These are phyloP conservation scores for Drosophila colorata DNA, from an alignment of 2,888 invertebrate species.

Conservation along the genomic window DNA sequence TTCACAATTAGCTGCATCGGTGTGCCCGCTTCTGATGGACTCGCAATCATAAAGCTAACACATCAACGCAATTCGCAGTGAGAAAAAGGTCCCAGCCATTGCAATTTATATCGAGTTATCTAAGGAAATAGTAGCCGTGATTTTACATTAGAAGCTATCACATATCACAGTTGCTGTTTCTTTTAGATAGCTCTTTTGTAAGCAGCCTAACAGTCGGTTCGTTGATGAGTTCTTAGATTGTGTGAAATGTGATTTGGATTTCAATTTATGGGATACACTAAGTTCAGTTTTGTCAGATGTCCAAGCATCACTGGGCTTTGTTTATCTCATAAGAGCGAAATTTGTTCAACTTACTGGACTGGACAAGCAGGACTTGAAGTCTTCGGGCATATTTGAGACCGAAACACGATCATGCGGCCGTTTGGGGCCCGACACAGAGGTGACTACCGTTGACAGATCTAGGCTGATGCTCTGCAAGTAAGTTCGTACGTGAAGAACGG, in stretches of 20 bases:
- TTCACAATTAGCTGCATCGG: conserved; percentile 60
- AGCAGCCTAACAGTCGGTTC: conserved; percentile 67
- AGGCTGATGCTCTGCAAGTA: conserved; percentile 86
- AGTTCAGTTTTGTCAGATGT: conserved; percentile 83
- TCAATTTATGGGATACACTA: conserved; percentile 85
- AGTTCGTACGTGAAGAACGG: neutral
- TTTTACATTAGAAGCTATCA: conserved; percentile 73
- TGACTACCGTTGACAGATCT: conserved; percentile 94
- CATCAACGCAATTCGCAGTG: conserved; percentile 4
- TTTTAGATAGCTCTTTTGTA: conserved; percentile 85
- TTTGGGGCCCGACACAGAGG: conserved; percentile 98
- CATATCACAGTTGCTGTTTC: conserved; percentile 86
- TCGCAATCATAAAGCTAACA: conserved; percentile 38
- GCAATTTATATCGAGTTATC: conserved; percentile 84
- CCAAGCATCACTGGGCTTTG: conserved; percentile 85
- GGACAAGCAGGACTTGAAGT: conserved; percentile 93
- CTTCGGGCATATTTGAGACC: conserved; percentile 94
- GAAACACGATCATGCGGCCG: conserved; percentile 98
- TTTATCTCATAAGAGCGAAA: conserved; percentile 84
- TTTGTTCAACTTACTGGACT: conserved; percentile 91
- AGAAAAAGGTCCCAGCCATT: conserved; percentile 11
- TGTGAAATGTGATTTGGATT: conserved; percentile 48
- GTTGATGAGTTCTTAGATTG: neutral
- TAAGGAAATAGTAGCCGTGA: conserved; percentile 86
- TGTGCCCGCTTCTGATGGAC: conserved; percentile 11